Evolutionary conservation across 2,797 vertebrate genomes (phyloP).

Genomic region (Vipera ursinii): DNA sequence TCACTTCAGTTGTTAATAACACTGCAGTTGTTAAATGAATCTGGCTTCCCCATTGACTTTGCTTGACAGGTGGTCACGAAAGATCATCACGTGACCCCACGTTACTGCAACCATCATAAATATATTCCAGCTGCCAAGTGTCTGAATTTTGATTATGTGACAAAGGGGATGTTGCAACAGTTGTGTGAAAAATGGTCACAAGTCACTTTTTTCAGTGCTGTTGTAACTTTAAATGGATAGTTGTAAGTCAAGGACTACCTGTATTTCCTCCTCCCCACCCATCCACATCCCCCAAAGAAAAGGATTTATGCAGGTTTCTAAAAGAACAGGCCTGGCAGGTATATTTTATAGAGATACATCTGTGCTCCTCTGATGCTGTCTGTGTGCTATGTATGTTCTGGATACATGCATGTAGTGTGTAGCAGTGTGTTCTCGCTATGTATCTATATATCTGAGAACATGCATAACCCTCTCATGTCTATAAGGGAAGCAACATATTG

Average conservation of each 20-base stretch:
- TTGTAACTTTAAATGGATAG: not conserved
- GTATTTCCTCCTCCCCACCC: not conserved
- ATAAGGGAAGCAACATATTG: constrained; percentile 23
- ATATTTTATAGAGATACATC: constrained; percentile 25
- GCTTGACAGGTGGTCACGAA: not conserved
- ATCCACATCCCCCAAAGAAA: not conserved
- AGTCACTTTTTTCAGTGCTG: not conserved
- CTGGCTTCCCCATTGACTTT: not conserved
- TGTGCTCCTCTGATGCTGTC: not conserved
- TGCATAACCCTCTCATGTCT: not conserved
- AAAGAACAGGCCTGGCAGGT: not conserved
- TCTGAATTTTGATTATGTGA: not conserved
- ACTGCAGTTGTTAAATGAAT: not conserved
- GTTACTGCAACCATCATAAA: not conserved
- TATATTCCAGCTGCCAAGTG: not conserved
- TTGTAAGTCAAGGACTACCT: not conserved
- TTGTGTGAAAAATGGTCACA: not conserved
- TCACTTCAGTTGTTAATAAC: not conserved
- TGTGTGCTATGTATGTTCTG: constrained; percentile 19
- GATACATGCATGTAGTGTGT: constrained; percentile 17
- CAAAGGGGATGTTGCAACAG: not conserved
- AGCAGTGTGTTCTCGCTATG: not conserved
- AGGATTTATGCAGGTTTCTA: constrained; percentile 4
- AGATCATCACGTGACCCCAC: not conserved
- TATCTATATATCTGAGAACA: constrained; percentile 10